These are phyloP conservation scores for Crossaster papposus DNA, from an alignment of 53 echinoderm and acorn worm genomes.

Conservation along the genomic window DNA sequence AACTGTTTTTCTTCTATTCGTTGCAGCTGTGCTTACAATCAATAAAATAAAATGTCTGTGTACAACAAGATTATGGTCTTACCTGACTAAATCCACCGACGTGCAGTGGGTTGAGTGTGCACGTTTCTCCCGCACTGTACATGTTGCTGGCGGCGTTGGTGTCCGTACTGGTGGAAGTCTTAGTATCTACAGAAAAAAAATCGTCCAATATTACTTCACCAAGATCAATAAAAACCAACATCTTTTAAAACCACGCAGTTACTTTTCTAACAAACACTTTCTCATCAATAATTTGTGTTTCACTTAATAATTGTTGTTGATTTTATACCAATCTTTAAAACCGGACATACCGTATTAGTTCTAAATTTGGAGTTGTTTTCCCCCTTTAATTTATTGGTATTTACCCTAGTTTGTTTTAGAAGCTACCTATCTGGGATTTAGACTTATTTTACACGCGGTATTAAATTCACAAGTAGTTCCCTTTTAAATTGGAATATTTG, in stretches of 20 bases:
- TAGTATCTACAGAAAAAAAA: neutral
- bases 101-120: constrained; percentile 34
- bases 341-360: no score
- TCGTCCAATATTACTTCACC: neutral
- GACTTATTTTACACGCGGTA: neutral
- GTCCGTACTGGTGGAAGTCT: neutral
- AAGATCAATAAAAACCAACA: neutral
- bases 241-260: neutral
- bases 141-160: neutral
- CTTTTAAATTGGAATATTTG: neutral
- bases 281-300: no score
- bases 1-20: no score
- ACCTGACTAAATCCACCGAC: constrained; percentile 42
- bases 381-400: no score
- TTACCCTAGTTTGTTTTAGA: no score
- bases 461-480: neutral
- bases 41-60: neutral
- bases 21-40: no score
- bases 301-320: no score
- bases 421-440: neutral
- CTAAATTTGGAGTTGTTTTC: no score
- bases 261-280: no score
- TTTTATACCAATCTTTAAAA: no score
- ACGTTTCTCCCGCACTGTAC: constrained; percentile 50
- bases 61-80: neutral